Base-by-base conservation (phyloP, 2,888 invertebrate genomes). In the Platerodrilus igneus region DNA sequence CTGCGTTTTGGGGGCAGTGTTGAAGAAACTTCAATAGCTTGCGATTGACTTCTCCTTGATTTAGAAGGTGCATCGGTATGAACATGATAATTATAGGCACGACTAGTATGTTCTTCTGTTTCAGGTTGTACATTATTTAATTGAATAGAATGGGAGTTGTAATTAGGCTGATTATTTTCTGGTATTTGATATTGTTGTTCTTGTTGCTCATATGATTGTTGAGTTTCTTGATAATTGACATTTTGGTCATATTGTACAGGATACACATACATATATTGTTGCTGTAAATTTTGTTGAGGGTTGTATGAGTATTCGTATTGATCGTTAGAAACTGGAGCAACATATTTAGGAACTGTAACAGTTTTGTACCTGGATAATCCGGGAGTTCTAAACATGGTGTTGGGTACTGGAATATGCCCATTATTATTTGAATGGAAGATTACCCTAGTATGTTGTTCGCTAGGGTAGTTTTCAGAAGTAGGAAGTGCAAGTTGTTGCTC, bases 401-500 rank as follows among this genome's bases (percentile, higher is more conserved):
- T 41, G n/a, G 37, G 22, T 10, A 7, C 10, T 3, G 45, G 43
- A 25, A 41, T 10, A 22, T 44, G 44, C 2, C 44, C 48, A 8
- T 37, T 32, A 13, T 45, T 47, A 19, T 48, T 39, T n/a, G 54
- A 49, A 36, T 53, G 58, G 21, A 76, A 74, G 27, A 77, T 70
- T 0, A 78, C 77, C 51, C 72, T 68, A 1, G 78, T 78, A 44
- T 78, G 77, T 28, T 72, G 71, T 44, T 73, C 70, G 48, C 71
- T 73, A 1, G 78, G 77, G 54, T 76, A 78, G 50, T 77, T 78
- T 58, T 77, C 77, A 11, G 72, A 67, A 2, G 76, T 68, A 1
- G 69, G 56, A 14, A 74, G 52, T 14, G 44, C 33, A 16, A 49
- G 36, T 10, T 35, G 26, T 22, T 67, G 58, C 13, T 58, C 47